Percentiles rank a stretch among this genome's conserved stretches.
Conservation (phyloP, 2,113 vertebrate species). For the Candoia aspera region DNA sequence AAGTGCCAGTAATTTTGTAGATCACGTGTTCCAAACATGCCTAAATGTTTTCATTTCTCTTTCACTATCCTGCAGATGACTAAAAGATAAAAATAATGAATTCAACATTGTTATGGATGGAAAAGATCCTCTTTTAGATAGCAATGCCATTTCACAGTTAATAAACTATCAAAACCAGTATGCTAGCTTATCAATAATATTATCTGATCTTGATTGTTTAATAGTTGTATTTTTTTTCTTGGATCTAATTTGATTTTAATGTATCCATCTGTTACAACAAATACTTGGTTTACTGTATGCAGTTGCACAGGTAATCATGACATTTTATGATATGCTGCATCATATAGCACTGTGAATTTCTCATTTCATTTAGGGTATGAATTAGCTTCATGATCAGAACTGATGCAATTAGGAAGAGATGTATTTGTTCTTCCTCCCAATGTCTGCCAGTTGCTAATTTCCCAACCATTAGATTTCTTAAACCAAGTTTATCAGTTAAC, state of each 20-base stretch:
- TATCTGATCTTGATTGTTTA: conserved; percentile 45
- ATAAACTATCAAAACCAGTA: conserved; percentile 43
- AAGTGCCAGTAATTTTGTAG: conserved; percentile 77
- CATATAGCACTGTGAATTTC: neutral
- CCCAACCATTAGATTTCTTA: neutral
- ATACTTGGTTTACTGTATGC: neutral
- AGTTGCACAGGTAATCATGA: neutral
- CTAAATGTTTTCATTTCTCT: conserved; percentile 75
- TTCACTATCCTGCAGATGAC: conserved; percentile 77
- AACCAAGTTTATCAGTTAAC: neutral
- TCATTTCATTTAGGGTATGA: neutral
- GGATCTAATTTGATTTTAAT: conserved; percentile 26
- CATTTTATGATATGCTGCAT: neutral
- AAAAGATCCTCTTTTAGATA: conserved; percentile 63
- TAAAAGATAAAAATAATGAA: conserved; percentile 72
- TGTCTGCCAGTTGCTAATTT: neutral
- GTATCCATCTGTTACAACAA: conserved; percentile 32
- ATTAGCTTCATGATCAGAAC: no score
- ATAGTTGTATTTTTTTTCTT: conserved; percentile 54
- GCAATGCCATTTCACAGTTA: conserved; percentile 56
- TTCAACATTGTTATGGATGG: conserved; percentile 62
- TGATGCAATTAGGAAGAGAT: no score
- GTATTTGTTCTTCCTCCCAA: no score
- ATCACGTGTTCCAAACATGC: conserved; percentile 69
- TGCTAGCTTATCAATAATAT: conserved; percentile 35